Conservation (phyloP, 1,140 invertebrate species). For the Maniola jurtina region DNA sequence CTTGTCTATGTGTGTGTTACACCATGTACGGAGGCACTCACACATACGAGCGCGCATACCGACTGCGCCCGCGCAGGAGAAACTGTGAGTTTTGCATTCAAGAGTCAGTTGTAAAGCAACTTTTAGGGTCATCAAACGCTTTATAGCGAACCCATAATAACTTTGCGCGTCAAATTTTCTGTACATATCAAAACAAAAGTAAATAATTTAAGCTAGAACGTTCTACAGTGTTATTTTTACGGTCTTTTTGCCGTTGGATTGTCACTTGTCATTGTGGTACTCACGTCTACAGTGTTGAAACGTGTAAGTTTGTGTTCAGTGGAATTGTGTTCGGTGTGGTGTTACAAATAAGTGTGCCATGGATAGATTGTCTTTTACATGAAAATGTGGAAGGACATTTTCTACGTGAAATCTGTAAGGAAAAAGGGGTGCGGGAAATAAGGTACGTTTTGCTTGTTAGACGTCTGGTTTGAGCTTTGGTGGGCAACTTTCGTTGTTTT, state of each 20-base stretch:
- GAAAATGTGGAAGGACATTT: conserved; percentile 70
- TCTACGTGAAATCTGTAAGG: conserved; percentile 68
- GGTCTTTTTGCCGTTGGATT: conserved; percentile 1
- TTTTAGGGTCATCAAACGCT: conserved; percentile 74
- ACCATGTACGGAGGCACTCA: conserved; percentile 42
- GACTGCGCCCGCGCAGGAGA: conserved; percentile 63
- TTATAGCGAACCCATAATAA: conserved; percentile 50
- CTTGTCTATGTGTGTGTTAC: conserved; percentile 44
- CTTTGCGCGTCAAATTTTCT: conserved; percentile 43
- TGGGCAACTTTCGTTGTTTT: conserved; percentile 14
- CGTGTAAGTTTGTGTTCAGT: conserved; percentile 16
- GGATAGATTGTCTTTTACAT: conserved; percentile 46
- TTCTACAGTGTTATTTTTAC: neutral
- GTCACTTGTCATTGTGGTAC: neutral
- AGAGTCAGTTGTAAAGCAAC: conserved; percentile 68
- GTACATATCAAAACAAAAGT: conserved; percentile 28
- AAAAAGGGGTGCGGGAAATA: conserved; percentile 62
- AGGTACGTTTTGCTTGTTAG: conserved; percentile 47
- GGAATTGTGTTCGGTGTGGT: conserved; percentile 31
- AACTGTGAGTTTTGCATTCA: conserved; percentile 70
- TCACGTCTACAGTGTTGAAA: neutral
- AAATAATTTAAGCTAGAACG: conserved; percentile 9
- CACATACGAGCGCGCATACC: conserved; percentile 60
- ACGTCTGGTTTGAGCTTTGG: conserved; percentile 10
- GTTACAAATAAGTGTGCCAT: conserved; percentile 44